Conservation (phyloP, 2,113 vertebrate species). For the Octodon degus region DNA sequence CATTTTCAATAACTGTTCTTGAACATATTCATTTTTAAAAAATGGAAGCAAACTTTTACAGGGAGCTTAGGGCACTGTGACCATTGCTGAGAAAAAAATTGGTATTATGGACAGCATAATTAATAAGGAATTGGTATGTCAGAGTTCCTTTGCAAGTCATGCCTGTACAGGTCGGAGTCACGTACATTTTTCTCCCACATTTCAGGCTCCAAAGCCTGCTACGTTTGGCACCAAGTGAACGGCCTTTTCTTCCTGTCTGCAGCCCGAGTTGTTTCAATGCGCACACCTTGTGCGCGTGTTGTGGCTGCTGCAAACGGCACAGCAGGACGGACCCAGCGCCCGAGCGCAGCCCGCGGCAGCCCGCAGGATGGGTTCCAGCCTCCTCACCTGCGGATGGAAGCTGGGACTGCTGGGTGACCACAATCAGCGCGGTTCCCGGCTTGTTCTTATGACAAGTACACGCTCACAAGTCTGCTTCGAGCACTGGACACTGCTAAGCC, state of each 20-base stretch:
- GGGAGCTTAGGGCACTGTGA: neutral
- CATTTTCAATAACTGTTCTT: neutral
- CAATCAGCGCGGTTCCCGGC: neutral
- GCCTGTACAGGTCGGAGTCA: neutral
- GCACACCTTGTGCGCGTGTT: neutral
- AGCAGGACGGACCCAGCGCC: neutral
- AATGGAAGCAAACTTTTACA: neutral
- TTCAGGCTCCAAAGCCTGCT: neutral
- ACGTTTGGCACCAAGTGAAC: neutral
- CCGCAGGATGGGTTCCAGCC: neutral
- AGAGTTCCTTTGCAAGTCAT: neutral
- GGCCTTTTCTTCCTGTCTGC: neutral
- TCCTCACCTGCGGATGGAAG: neutral
- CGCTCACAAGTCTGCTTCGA: conserved; percentile 37
- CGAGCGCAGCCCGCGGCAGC: neutral
- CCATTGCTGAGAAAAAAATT: neutral
- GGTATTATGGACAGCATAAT: neutral
- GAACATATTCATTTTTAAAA: neutral
- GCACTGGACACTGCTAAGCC: neutral
- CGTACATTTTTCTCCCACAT: neutral
- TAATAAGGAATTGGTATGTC: neutral
- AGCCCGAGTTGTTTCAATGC: neutral
- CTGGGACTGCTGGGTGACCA: neutral
- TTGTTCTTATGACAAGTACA: neutral
- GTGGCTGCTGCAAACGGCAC: neutral